Conservation (phyloP, 2,888 invertebrate species). For the Hartigia nigra region DNA sequence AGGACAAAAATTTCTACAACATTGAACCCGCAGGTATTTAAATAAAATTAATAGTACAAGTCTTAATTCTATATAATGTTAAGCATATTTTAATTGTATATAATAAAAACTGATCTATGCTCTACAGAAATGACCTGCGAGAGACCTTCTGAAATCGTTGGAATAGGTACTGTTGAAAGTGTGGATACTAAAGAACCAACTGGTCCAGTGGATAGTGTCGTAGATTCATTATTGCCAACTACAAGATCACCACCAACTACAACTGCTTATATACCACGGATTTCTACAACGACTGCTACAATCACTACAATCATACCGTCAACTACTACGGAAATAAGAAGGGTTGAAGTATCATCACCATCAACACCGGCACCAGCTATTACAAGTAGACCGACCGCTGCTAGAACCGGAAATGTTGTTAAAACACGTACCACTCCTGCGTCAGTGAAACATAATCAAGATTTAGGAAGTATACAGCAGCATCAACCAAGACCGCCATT, state of each 20-base stretch:
- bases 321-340: slow-evolving; percentile 23
- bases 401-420: slow-evolving; percentile 57
- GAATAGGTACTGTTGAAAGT: slow-evolving; percentile 70
- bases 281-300: slow-evolving; percentile 47
- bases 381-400: slow-evolving; percentile 41
- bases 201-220: slow-evolving; percentile 55
- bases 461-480: slow-evolving; percentile 45
- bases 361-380: slow-evolving; percentile 33
- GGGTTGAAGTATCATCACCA: slow-evolving; percentile 13
- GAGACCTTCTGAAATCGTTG: slow-evolving; percentile 66
- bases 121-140: slow-evolving; percentile 64
- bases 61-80: neutral
- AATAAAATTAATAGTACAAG: neutral
- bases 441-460: slow-evolving; percentile 41
- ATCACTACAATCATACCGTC: slow-evolving; percentile 35
- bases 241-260: slow-evolving; percentile 51
- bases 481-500: slow-evolving; percentile 76
- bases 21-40: slow-evolving; percentile 79
- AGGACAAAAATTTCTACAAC: slow-evolving; percentile 87
- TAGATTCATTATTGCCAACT: slow-evolving; percentile 62
- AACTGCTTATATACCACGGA: slow-evolving; percentile 51
- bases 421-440: slow-evolving; percentile 56
- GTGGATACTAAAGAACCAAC: slow-evolving; percentile 64
- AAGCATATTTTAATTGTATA: neutral
- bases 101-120: slow-evolving; percentile 12